Conservation (phyloP, 1,140 invertebrate genomes). For the Venturia canescens region DNA sequence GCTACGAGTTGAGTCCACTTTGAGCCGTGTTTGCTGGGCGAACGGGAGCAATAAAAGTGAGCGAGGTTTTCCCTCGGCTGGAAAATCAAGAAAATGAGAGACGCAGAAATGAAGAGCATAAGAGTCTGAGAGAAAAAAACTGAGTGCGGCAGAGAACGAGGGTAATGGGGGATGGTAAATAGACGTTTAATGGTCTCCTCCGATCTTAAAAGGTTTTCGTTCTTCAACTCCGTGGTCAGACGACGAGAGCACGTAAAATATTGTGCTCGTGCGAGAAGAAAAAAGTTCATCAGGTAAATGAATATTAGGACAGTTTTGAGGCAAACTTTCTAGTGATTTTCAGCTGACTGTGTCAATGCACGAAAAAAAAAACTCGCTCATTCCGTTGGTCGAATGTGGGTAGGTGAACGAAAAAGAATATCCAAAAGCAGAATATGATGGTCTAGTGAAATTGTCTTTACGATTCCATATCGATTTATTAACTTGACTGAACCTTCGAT, state of each 20-base stretch:
- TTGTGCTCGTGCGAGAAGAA: not conserved
- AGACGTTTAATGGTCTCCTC: slow-evolving; percentile 41
- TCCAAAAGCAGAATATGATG: too few species aligned
- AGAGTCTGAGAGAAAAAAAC: not conserved
- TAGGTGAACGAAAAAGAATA: not conserved
- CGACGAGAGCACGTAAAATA: not conserved
- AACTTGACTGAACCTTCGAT: too few species aligned
- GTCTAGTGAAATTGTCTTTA: too few species aligned
- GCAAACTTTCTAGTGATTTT: slow-evolving; percentile 17
- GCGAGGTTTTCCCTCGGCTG: slow-evolving; percentile 9
- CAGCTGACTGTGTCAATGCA: not conserved
- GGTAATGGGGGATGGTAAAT: slow-evolving; percentile 39
- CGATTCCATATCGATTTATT: too few species aligned
- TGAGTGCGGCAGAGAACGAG: not conserved
- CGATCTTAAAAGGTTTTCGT: slow-evolving; percentile 41
- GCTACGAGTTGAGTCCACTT: slow-evolving; percentile 7
- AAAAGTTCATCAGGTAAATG: slow-evolving; percentile 12
- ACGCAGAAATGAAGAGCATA: not conserved
- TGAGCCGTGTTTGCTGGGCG: slow-evolving; percentile 16
- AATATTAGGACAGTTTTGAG: slow-evolving; percentile 10
- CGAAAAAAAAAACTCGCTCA: not conserved
- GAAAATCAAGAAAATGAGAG: slow-evolving; percentile 38
- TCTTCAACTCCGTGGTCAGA: slow-evolving; percentile 9
- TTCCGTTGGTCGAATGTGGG: not conserved
- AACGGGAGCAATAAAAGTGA: slow-evolving; percentile 38